A percentile compares a stretch with the other conserved stretches of the same genome.
These are phyloP conservation scores for Protaetia brevitarsis DNA, from an alignment of 1,140 invertebrate species.

Conservation along the genomic window DNA sequence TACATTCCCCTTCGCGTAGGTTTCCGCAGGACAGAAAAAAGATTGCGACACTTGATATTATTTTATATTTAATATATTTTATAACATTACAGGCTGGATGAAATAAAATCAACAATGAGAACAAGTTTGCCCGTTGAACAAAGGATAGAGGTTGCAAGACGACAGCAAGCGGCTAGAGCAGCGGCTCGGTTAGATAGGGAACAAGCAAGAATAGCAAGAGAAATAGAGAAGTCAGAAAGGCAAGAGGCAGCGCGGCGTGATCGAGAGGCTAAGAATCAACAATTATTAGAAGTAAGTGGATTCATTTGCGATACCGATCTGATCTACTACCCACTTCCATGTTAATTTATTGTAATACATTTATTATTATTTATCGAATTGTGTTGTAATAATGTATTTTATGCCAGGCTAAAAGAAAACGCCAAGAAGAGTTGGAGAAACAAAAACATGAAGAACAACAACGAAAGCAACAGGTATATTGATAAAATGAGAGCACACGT, in stretches of 20 bases:
- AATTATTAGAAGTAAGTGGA: slow-evolving; percentile 61
- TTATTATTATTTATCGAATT: slow-evolving; percentile 26
- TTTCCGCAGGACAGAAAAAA: too few relatives aligned
- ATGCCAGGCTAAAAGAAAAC: slow-evolving; percentile 75
- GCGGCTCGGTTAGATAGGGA: slow-evolving; percentile 60
- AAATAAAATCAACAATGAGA: slow-evolving; percentile 52
- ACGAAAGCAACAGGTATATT: slow-evolving; percentile 80
- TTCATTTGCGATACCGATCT: too few relatives aligned
- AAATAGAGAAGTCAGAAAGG: slow-evolving; percentile 69
- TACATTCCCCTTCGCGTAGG: too few relatives aligned
- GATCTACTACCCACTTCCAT: background rate
- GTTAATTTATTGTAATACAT: background rate
- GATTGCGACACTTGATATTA: too few relatives aligned
- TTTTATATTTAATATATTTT: too few relatives aligned
- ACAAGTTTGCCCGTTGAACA: slow-evolving; percentile 64
- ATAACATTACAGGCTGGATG: slow-evolving; percentile 53
- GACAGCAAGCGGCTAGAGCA: slow-evolving; percentile 62
- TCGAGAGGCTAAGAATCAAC: slow-evolving; percentile 70
- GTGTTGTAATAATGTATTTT: slow-evolving; percentile 36
- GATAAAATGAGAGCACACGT: too few relatives aligned
- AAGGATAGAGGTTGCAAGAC: slow-evolving; percentile 61
- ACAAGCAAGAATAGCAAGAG: slow-evolving; percentile 54
- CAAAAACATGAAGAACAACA: slow-evolving; percentile 80
- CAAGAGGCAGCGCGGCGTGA: slow-evolving; percentile 74
- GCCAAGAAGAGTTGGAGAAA: slow-evolving; percentile 81